Base-by-base conservation (phyloP, 2,888 invertebrate species). In the Troglohyphantes excavatus region DNA sequence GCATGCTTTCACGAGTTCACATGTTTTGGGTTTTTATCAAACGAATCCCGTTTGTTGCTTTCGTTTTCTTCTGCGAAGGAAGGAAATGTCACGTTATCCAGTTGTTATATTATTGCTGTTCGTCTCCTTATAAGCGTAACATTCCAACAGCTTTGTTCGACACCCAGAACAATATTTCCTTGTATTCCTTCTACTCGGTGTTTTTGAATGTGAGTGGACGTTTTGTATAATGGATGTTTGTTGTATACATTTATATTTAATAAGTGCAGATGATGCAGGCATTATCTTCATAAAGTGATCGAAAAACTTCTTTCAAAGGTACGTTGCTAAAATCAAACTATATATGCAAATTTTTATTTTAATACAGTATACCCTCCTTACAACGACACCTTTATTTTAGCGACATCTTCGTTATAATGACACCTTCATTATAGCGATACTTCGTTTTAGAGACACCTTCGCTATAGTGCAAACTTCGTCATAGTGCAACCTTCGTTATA, bases 191-290 rank as follows among this genome's bases (percentile, higher is more conserved):
- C 26, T 59, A 59, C 59, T 76, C 63, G 76, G 59, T 76, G 63
- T 76, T 26, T n/a, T 0, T 67, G 63, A 72, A 39, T 26, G 76
- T 63, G 23, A 39, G 33, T 76, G 63, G 39, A 76, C 63, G 29
- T 76, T 73, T 76, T 76, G 63, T 63, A 39, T 61, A 33, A 33
- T 76, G 23, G 21, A 61, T 76, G 63, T 63, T 76, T 29, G 21
- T n/a, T 63, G 17, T 46, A 46, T 46, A 46, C 17, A 61, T 19
- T 61, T 17, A 75, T 53, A 73, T 7, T 75, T 6, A 59, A 53
- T 21, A 61, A 61, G 17, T 61, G 39, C 46, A 46, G 23, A 72
- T 72, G 72, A 72, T 70, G 39, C 46, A 23, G 17, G 46, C 46
- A 72, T 72, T 46, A 2, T 46, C 17, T 17, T 46, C 46, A 46